phyloP scores from a whole-genome alignment of 2,797 vertebrate species.

The Cyprinella venusta region DNA sequence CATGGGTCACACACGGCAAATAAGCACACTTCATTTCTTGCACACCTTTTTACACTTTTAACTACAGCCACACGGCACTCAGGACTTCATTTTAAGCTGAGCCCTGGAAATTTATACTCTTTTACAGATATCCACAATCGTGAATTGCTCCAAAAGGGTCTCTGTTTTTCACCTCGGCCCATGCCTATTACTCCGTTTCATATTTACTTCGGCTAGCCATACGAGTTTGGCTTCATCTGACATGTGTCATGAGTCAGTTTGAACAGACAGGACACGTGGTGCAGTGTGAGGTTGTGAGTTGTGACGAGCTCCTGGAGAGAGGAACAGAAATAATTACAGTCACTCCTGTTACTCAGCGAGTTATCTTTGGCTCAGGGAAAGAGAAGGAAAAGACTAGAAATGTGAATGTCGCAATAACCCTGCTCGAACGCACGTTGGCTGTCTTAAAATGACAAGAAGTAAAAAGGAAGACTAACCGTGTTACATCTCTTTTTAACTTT shows the following conservation, averaged over 20 bases:
- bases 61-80: constrained; percentile 32
- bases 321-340: constrained; percentile 75
- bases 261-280: constrained; percentile 67
- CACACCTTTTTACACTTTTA: constrained; percentile 51
- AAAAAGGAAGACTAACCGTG: constrained; percentile 40
- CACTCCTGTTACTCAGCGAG: constrained; percentile 68
- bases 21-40: constrained; percentile 73
- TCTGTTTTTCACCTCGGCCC: constrained; percentile 10
- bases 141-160: constrained; percentile 40
- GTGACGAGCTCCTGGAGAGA: constrained; percentile 72
- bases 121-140: constrained; percentile 43
- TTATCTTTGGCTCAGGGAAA: constrained; percentile 77
- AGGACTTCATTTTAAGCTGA: constrained; percentile 37
- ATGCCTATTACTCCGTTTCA: background rate
- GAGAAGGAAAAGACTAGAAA: constrained; percentile 59
- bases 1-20: constrained; percentile 76
- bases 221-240: constrained; percentile 45
- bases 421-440: constrained; percentile 65
- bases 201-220: background rate
- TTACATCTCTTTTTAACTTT: no score
- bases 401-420: constrained; percentile 62
- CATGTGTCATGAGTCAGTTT: constrained; percentile 61
- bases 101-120: constrained; percentile 38
- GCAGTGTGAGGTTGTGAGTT: constrained; percentile 64
- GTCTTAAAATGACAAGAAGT: constrained; percentile 63